phyloP scores from a whole-genome alignment of 2,888 invertebrate genomes.

The Anoplius nigerrimus region DNA sequence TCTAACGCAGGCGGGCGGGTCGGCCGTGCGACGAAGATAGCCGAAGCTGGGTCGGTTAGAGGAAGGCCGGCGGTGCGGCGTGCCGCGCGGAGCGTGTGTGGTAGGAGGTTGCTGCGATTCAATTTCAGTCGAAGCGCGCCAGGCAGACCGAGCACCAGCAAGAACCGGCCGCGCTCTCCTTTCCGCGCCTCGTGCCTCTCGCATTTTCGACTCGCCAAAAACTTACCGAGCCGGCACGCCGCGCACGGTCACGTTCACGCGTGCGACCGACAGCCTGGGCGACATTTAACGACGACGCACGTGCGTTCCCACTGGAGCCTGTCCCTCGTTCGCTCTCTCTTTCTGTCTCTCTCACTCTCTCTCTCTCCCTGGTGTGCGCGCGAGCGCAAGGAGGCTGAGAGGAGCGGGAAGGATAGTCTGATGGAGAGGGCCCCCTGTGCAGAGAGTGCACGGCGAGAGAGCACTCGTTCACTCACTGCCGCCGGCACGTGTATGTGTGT shows the following conservation, averaged over 20 bases:
- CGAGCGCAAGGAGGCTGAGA: no score
- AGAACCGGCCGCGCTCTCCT: slow-evolving; percentile 39
- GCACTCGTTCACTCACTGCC: no score
- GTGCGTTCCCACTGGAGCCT: not conserved
- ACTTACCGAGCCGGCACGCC: not conserved
- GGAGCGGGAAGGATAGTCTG: no score
- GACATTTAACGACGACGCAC: not conserved
- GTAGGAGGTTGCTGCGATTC: slow-evolving; percentile 62
- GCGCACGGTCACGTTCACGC: not conserved
- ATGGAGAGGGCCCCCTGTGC: no score
- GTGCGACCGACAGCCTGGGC: not conserved
- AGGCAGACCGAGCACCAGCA: slow-evolving; percentile 61
- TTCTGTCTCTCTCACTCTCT: no score
- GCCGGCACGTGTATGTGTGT: no score
- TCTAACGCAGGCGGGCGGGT: slow-evolving; percentile 18
- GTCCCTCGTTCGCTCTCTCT: no score
- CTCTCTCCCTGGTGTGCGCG: no score
- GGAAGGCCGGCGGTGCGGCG: slow-evolving; percentile 47
- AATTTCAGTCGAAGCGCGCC: slow-evolving; percentile 70
- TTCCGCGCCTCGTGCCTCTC: slow-evolving; percentile 35
- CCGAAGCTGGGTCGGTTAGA: slow-evolving; percentile 18
- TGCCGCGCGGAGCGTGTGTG: slow-evolving; percentile 35
- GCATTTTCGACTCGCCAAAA: slow-evolving; percentile 25
- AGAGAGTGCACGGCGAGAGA: no score
- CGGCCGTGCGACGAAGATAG: slow-evolving; percentile 11